Conservation (phyloP, 2,888 invertebrate genomes). For the Drosophila mercatorum region DNA sequence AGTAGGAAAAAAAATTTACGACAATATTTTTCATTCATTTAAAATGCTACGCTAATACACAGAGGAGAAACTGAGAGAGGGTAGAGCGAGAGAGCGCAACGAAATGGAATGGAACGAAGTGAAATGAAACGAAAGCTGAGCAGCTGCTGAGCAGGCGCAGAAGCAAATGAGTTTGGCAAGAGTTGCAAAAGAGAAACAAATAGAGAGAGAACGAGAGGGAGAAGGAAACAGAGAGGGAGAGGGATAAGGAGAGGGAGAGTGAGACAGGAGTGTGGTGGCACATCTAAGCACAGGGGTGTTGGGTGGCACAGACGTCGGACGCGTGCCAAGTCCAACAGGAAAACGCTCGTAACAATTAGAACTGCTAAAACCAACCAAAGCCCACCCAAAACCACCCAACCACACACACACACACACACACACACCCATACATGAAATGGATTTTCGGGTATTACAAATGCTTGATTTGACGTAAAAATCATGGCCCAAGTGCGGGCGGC, state of each 20-base stretch:
- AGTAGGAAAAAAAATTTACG: slow-evolving; percentile 67
- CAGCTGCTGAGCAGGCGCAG: slow-evolving; percentile 57
- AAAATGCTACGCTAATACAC: slow-evolving; percentile 72
- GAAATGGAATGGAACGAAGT: slow-evolving; percentile 32
- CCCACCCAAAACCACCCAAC: neutral
- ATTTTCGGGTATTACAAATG: slow-evolving; percentile 31
- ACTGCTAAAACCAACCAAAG: neutral
- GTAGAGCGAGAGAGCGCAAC: neutral
- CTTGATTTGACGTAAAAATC: slow-evolving; percentile 63
- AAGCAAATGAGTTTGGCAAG: neutral
- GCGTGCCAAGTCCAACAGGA: slow-evolving; percentile 70
- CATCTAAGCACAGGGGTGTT: slow-evolving; percentile 46
- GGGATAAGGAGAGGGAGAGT: neutral
- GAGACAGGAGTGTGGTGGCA: slow-evolving; percentile 1
- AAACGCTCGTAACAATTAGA: slow-evolving; percentile 68
- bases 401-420: neutral
- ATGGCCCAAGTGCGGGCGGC: slow-evolving; percentile 6
- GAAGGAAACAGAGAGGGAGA: neutral
- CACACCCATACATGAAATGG: slow-evolving; percentile 19
- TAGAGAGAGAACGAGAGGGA: neutral
- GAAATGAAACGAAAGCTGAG: slow-evolving; percentile 35
- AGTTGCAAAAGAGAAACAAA: slow-evolving; percentile 2
- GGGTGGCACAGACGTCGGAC: slow-evolving; percentile 32
- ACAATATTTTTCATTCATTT: slow-evolving; percentile 80
- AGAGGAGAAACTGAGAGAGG: slow-evolving; percentile 6